phyloP scores from a whole-genome alignment of 2,797 vertebrate genomes.

The Melanitta fusca region DNA sequence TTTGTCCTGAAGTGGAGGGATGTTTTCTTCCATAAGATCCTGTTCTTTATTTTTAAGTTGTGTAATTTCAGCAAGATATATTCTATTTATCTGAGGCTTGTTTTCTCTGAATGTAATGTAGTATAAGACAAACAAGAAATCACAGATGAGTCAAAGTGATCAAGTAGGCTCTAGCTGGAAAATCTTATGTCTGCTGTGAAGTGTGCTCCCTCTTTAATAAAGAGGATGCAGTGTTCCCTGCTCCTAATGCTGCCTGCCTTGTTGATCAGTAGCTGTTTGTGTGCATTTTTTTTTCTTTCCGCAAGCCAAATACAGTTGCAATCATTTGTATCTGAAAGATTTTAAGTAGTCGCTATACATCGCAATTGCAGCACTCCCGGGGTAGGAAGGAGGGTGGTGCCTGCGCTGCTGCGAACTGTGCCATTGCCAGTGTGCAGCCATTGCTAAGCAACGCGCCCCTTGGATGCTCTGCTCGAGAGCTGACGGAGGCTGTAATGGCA shows the following conservation, averaged over 20 bases:
- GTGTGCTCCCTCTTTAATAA: background rate
- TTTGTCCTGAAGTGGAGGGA: background rate
- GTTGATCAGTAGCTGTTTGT: background rate
- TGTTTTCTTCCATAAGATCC: background rate
- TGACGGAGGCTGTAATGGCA: slow-evolving; percentile 46
- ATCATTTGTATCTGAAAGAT: background rate
- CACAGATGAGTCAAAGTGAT: background rate
- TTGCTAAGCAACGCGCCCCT: slow-evolving; percentile 68
- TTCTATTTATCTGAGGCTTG: background rate
- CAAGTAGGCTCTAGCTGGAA: slow-evolving; percentile 12
- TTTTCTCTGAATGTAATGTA: slow-evolving; percentile 11
- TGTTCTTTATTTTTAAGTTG: slow-evolving; percentile 6
- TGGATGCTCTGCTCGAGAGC: slow-evolving; percentile 59
- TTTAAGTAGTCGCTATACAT: background rate
- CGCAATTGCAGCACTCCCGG: background rate
- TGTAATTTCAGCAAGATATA: background rate
- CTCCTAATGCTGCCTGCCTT: background rate
- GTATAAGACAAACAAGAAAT: slow-evolving; percentile 3
- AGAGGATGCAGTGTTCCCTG: background rate
- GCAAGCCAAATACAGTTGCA: background rate
- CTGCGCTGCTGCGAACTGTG: slow-evolving; percentile 23
- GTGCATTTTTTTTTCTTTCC: background rate
- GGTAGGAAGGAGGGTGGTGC: slow-evolving; percentile 51
- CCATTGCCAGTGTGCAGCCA: slow-evolving; percentile 29
- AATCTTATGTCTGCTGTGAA: background rate